Conservation (phyloP, 2,113 vertebrate species). For the mouse (Mus musculus) region GRCm39 chr6:119379501-119380000, state of each 20-base stretch:
- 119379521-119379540: not conserved
- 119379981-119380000: not conserved
- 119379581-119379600: not conserved
- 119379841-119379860: not conserved
- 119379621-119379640: not conserved
- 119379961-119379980: not conserved
- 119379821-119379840: not conserved
- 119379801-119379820: not conserved
- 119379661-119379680: too few relatives aligned
- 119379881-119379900: too few relatives aligned
- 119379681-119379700: not conserved
- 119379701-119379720: not conserved
- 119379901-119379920: too few relatives aligned
- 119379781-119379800: not conserved
- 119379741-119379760: not conserved
- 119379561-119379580: not conserved
- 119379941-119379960: not conserved
- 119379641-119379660: not conserved
- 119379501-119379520: not conserved
- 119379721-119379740: too few relatives aligned
- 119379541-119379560: not conserved
- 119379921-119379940: not conserved
- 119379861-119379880: too few relatives aligned
- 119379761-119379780: not conserved
- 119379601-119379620: not conserved